Evolutionary conservation across 2,113 vertebrate species (phyloP).

Genomic region (Sceloporus tristichus): DNA sequence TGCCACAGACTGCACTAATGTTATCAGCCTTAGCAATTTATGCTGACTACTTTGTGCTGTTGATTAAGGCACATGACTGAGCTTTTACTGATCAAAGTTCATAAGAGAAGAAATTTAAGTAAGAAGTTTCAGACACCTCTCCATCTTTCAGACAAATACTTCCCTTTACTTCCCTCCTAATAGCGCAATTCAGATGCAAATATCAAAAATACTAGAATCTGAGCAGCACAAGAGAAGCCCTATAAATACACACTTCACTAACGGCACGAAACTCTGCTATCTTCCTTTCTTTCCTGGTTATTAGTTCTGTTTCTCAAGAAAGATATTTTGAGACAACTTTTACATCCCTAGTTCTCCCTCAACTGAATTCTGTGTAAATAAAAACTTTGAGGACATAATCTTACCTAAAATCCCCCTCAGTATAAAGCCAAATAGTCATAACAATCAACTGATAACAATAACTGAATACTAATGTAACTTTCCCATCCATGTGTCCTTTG

Average conservation of each 20-base stretch:
- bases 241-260: not conserved
- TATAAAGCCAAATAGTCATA: not conserved
- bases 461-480: not conserved
- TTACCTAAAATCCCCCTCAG: not conserved
- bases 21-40: not conserved
- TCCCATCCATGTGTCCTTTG: constrained; percentile 32
- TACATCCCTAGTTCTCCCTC: not conserved
- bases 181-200: not conserved
- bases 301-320: not conserved
- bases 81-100: not conserved
- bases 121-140: not conserved
- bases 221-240: not conserved
- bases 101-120: constrained; percentile 23
- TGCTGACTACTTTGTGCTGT: not conserved
- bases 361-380: not conserved
- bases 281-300: not conserved
- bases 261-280: not conserved
- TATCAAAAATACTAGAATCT: not conserved
- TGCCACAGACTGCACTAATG: not conserved
- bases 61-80: not conserved
- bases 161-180: not conserved
- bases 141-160: not conserved
- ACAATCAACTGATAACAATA: constrained; percentile 69
- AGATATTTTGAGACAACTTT: not conserved
- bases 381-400: constrained; percentile 7